Conservation (phyloP, 2,888 invertebrate genomes). For the Euproctis similis region DNA sequence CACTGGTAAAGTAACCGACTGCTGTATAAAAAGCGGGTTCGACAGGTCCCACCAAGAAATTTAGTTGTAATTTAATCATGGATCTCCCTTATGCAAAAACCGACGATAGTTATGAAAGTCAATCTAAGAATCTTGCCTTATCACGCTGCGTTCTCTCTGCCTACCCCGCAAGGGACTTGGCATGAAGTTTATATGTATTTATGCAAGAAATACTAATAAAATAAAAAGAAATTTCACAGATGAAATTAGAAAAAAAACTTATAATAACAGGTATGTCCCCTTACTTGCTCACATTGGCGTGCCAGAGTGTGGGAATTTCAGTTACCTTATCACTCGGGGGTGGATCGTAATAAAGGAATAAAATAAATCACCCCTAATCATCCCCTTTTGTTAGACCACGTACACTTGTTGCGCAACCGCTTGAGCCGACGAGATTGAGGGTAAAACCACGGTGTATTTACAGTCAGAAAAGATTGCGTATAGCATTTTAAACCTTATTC, state of each 20-base stretch:
- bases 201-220: too few species aligned
- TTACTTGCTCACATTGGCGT: slow-evolving; percentile 22
- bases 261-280: not conserved
- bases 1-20: too few species aligned
- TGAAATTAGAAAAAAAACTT: slow-evolving; percentile 24
- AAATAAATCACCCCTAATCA: slow-evolving; percentile 74
- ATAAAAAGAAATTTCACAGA: too few species aligned
- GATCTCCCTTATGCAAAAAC: too few species aligned
- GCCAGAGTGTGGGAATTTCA: slow-evolving; percentile 67
- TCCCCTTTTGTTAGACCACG: slow-evolving; percentile 51
- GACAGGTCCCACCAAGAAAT: too few species aligned
- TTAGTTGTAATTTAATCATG: too few species aligned
- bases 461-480: not conserved
- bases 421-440: slow-evolving; percentile 36
- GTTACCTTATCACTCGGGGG: slow-evolving; percentile 60
- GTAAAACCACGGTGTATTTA: slow-evolving; percentile 15
- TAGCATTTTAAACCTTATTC: slow-evolving; percentile 13
- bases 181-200: too few species aligned
- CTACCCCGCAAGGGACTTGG: too few species aligned
- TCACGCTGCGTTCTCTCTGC: too few species aligned
- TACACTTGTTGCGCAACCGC: slow-evolving; percentile 73
- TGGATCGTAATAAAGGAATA: slow-evolving; percentile 62
- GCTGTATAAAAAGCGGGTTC: too few species aligned
- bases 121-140: too few species aligned
- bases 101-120: too few species aligned